Base-by-base conservation (phyloP, 37 sponge, comb jelly and placozoan genomes). In the Eunapius fragilis region DNA sequence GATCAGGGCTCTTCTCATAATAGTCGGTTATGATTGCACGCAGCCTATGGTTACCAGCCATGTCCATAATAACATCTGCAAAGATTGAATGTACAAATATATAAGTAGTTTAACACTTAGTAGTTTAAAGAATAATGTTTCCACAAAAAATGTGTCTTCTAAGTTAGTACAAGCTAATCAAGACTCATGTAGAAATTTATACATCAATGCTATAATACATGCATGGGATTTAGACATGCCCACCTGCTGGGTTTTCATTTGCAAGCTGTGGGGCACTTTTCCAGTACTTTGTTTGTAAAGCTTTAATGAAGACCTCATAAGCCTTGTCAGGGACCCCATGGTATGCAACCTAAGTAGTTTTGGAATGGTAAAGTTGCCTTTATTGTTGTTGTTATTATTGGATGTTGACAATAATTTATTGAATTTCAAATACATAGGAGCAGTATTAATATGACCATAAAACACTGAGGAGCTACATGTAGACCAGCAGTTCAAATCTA, bases 41-140 rank as follows among this genome's bases (percentile, higher is more conserved):
- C 47, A 84, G 48, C 36, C 83, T 41, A 27, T 86, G 74, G 68
- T 80, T 93, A 31, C 90, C 87, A 67, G 94, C 76, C 87, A 96
- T 91, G 77, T 96, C 96, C 89, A 96, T 89, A 26, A 96, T 96
- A 24, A 88, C 77, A 85, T 94, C 95, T 90, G 38, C 14, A 11
- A 58, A 1, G 14, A 58, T 19, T 58, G 58, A 12, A 58, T 58
- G 41, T 41, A 41, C 58, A 58, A 11, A 17, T 2, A 17, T 58
- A 19, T 58, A 19, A 58, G 9, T 45, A 45, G 9, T 11, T 9
- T 9, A 45, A 45, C 47, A n/a, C n/a, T n/a, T n/a, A n/a, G n/a
- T n/a, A n/a, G n/a, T n/a, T n/a, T n/a, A n/a, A n/a, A n/a, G n/a
- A n/a, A n/a, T n/a, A n/a, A n/a, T n/a, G n/a, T n/a, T n/a, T n/a